Conservation (phyloP, 2,797 vertebrate species). For the Acridotheres tristis region DNA sequence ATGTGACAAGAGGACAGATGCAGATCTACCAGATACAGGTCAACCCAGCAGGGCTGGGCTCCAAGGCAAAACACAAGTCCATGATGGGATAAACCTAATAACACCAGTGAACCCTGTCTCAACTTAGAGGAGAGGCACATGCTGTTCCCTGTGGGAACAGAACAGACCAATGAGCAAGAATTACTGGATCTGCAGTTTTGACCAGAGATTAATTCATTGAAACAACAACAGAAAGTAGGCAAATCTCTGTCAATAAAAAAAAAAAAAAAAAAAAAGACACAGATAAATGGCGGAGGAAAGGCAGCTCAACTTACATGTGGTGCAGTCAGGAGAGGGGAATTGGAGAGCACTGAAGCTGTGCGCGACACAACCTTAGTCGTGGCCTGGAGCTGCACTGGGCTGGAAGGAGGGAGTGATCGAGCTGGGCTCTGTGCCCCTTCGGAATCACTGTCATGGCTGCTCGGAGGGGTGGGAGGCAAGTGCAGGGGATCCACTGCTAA, state of each 20-base stretch:
- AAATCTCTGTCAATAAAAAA: not conserved
- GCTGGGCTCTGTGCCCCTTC: constrained; percentile 94
- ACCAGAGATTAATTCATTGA: not conserved
- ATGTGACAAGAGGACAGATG: not conserved
- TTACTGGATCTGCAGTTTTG: constrained; percentile 7
- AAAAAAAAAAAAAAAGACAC: not conserved
- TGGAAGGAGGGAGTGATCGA: constrained; percentile 80
- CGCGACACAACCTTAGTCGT: constrained; percentile 80
- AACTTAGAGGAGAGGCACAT: not conserved
- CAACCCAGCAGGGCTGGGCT: not conserved
- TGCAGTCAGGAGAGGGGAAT: constrained; percentile 95
- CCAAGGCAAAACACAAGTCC: not conserved
- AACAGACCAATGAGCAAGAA: not conserved
- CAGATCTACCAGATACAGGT: not conserved
- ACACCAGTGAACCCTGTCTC: not conserved
- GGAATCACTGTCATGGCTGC: constrained; percentile 94
- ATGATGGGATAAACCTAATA: not conserved
- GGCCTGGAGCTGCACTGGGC: constrained; percentile 78
- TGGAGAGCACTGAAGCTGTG: constrained; percentile 86
- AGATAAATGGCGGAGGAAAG: not conserved
- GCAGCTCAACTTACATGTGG: constrained; percentile 84
- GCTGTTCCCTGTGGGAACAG: not conserved
- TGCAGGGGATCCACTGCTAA: constrained; percentile 88
- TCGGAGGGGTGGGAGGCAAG: constrained; percentile 96
- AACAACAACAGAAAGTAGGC: not conserved